These are phyloP conservation scores for Petrolisthes manimaculis DNA, from an alignment of 2,888 invertebrate genomes.

Conservation along the genomic window DNA sequence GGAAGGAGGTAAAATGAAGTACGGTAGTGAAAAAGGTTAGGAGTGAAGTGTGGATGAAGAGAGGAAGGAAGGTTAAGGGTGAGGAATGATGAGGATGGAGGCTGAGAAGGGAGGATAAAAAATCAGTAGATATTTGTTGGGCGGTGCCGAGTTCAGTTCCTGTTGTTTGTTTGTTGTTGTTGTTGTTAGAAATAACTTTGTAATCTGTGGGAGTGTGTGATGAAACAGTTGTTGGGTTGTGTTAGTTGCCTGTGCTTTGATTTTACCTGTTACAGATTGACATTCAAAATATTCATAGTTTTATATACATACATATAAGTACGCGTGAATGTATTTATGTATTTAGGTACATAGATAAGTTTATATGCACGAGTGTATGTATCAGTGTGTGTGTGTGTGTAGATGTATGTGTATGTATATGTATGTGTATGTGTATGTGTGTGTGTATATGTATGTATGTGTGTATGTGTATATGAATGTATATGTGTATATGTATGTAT, in stretches of 20 bases:
- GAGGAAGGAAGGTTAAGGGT: background rate
- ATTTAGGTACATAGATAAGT: background rate
- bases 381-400: constrained; percentile 21
- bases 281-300: no score
- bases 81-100: background rate
- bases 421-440: background rate
- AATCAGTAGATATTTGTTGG: background rate
- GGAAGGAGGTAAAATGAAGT: background rate
- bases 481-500: background rate
- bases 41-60: background rate
- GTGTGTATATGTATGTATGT: constrained; percentile 5
- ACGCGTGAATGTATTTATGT: background rate
- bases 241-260: no score
- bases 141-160: background rate
- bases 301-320: no score
- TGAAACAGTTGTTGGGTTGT: no score
- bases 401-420: background rate
- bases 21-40: background rate
- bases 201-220: no score
- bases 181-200: no score
- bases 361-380: constrained; percentile 26
- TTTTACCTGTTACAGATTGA: no score
- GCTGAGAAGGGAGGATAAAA: background rate
- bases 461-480: background rate
- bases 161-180: background rate